These are phyloP conservation scores for Magallana ariakensis DNA, from an alignment of 1,140 invertebrate genomes.

Conservation along the genomic window DNA sequence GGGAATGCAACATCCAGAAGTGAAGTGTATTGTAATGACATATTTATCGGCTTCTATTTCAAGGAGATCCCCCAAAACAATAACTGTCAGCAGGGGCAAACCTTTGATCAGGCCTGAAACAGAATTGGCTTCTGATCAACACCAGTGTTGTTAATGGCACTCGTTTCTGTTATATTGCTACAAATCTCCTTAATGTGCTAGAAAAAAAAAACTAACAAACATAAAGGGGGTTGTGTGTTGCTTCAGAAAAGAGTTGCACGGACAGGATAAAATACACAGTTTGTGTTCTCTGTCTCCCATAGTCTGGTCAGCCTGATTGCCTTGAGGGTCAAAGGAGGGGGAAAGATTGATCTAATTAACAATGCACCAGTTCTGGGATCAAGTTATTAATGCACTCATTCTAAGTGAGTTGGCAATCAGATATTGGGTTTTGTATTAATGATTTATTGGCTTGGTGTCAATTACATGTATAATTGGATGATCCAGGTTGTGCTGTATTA, in stretches of 20 bases:
- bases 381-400: too few relatives aligned
- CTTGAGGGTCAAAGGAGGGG: neutral
- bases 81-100: slow-evolving; percentile 29
- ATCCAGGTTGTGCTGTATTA: too few relatives aligned
- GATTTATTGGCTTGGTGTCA: too few relatives aligned
- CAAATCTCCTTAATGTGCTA: slow-evolving; percentile 29
- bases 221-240: slow-evolving; percentile 30
- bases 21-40: slow-evolving; percentile 28
- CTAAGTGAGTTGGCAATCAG: too few relatives aligned
- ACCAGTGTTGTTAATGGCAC: slow-evolving; percentile 5
- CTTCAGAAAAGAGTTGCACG: slow-evolving; percentile 13
- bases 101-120: slow-evolving; percentile 22
- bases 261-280: neutral
- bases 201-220: slow-evolving; percentile 34
- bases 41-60: slow-evolving; percentile 25
- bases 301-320: slow-evolving; percentile 9
- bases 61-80: neutral
- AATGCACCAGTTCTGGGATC: too few relatives aligned
- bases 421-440: too few relatives aligned
- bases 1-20: neutral
- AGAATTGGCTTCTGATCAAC: slow-evolving; percentile 30
- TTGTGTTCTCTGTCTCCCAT: slow-evolving; percentile 3
- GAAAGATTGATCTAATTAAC: too few relatives aligned
- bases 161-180: slow-evolving; percentile 18
- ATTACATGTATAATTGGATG: too few relatives aligned